These are phyloP conservation scores for Cryptocheilus praepositus DNA, from an alignment of 2,888 invertebrate species.

Conservation along the genomic window DNA sequence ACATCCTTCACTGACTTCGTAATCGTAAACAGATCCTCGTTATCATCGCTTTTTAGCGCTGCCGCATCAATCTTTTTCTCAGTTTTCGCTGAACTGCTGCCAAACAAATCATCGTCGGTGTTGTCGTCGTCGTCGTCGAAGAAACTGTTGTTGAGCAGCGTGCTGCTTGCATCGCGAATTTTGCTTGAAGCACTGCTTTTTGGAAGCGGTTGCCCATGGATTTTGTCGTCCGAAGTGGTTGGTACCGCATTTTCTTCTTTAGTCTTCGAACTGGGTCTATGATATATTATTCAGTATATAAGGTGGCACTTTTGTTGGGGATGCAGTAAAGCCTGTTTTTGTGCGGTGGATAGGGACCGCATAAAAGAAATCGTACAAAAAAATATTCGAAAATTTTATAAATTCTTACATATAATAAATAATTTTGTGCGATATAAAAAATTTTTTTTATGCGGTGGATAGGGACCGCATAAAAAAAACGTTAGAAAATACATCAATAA, in stretches of 20 bases:
- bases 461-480: too few species aligned
- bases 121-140: constrained; percentile 63
- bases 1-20: constrained; percentile 17
- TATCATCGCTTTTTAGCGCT: constrained; percentile 52
- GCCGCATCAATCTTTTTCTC: constrained; percentile 19
- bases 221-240: constrained; percentile 18
- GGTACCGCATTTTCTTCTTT: background rate
- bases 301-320: too few species aligned
- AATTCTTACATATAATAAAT: too few species aligned
- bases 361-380: too few species aligned
- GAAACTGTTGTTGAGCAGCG: constrained; percentile 47
- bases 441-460: too few species aligned
- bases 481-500: too few species aligned
- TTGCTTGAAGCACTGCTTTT: constrained; percentile 23
- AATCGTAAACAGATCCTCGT: constrained; percentile 47
- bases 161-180: background rate
- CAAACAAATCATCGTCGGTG: constrained; percentile 56
- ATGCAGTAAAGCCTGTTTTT: too few species aligned
- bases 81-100: constrained; percentile 25
- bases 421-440: too few species aligned
- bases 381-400: too few species aligned
- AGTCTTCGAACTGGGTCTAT: too few species aligned
- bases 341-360: too few species aligned
- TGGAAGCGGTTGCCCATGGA: constrained; percentile 4
- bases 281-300: too few species aligned